Base-by-base conservation (phyloP, 2,888 invertebrate species). In the Hecatera dysodea region DNA sequence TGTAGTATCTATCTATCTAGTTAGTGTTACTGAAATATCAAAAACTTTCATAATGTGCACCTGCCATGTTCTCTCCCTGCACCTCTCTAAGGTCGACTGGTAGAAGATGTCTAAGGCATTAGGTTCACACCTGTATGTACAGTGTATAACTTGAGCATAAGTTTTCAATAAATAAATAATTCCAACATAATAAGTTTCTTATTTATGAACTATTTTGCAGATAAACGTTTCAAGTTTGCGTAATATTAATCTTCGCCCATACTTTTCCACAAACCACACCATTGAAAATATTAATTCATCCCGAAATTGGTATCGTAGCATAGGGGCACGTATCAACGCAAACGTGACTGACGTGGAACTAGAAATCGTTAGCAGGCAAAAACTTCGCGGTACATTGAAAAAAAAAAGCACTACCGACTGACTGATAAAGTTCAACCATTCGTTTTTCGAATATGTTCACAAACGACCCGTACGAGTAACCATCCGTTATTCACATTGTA, bases 361-460 rank as follows among this genome's bases (percentile, higher is more conserved):
- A 68, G 69, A 78, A 82, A 67, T 70, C 42, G 67, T 72, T 81
- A 66, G 68, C 67, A 65, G 19, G 33, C 36, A 44, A 66, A 63
- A 66, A 60, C 67, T 66, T 59, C 46, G 57, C 27, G 56, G 57
- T 50, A 46, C 53, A 52, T 66, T 67, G 55, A 33, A 61, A 66
- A 66, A 63, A 64, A 66, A 64, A 65, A 27, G 17, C 50, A 27
- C 50, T n/a, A 56, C 67, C 53, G 53, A 64, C 77, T 81, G 81
- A 64, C 78, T 81, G 81, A 83, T 82, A 75, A 80, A 85, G 42
- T 81, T 67, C 60, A 55, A 55, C 64, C 73, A 77, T 80, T 83
- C 75, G 68, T 86, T 86, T 88, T 85, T 69, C 70, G 77, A 77
- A 82, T 70, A 73, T 81, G 75, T 78, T 83, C 81, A 81, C 79